A percentile compares a stretch with the other conserved stretches of the same genome.
phyloP scores from a whole-genome alignment of 2,888 invertebrate genomes.

The Ormyrus pomaceus region DNA sequence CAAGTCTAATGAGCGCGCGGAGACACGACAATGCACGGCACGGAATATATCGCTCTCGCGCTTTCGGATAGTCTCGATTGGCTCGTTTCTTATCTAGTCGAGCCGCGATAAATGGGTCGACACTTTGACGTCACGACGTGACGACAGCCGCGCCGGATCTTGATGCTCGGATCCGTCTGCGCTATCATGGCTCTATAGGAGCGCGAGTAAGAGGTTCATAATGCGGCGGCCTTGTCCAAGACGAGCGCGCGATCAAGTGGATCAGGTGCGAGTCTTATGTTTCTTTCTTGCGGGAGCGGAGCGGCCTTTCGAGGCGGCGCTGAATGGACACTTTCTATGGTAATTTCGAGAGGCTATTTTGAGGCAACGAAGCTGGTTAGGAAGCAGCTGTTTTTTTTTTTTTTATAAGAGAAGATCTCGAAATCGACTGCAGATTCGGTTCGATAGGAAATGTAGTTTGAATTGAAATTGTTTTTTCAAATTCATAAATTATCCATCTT shows the following conservation, averaged over 20 bases:
- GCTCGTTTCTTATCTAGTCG: conserved; percentile 54
- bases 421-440: too few species aligned
- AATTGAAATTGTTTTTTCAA: too few species aligned
- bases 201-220: not conserved
- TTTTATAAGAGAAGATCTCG: too few species aligned
- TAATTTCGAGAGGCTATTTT: too few species aligned
- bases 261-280: not conserved
- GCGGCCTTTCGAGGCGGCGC: not conserved
- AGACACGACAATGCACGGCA: too few species aligned
- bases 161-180: not conserved
- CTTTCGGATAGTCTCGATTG: conserved; percentile 35
- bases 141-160: conserved; percentile 18
- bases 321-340: too few species aligned
- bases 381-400: too few species aligned
- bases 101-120: conserved; percentile 49
- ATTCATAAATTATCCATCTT: too few species aligned
- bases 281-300: not conserved
- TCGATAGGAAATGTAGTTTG: too few species aligned
- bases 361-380: too few species aligned
- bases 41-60: too few species aligned
- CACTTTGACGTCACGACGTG: conserved; percentile 44
- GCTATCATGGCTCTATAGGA: not conserved
- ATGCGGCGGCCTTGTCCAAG: conserved; percentile 21
- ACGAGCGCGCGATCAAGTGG: not conserved
- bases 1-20: too few species aligned